Percentiles rank a stretch among this genome's conserved stretches.
Conservation (phyloP, 2,113 vertebrate genomes). For the Podilymbus podiceps region DNA sequence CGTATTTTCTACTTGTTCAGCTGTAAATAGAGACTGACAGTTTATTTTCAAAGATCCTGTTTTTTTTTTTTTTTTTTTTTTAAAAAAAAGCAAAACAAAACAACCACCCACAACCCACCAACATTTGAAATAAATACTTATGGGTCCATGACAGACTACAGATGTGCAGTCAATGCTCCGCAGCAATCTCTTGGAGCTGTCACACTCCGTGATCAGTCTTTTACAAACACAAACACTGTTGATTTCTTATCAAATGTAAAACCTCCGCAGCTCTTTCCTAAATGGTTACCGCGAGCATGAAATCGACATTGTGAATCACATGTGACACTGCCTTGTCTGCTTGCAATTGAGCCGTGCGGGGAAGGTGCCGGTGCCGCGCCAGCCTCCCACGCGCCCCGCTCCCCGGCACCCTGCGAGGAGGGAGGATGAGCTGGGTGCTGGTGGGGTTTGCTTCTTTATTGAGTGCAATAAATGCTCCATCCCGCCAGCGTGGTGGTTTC, state of each 20-base stretch:
- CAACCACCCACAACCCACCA: not conserved
- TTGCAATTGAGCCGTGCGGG: slow-evolving; percentile 95
- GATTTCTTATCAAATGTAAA: slow-evolving; percentile 99
- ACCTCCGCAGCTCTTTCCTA: slow-evolving; percentile 88
- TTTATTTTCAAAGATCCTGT: slow-evolving; percentile 76
- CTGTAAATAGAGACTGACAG: slow-evolving; percentile 86
- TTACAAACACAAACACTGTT: slow-evolving; percentile 88
- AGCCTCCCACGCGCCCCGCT: not conserved
- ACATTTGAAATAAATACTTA: slow-evolving; percentile 94
- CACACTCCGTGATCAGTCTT: slow-evolving; percentile 91
- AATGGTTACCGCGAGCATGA: slow-evolving; percentile 93
- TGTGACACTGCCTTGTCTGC: slow-evolving; percentile 91
- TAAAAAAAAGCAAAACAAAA: not conserved
- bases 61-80: too few species aligned
- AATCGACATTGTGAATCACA: slow-evolving; percentile 98
- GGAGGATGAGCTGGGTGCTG: not conserved
- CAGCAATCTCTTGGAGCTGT: slow-evolving; percentile 91
- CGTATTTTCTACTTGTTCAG: slow-evolving; percentile 74
- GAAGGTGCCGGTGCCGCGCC: slow-evolving; percentile 7
- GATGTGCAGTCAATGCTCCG: slow-evolving; percentile 78
- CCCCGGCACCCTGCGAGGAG: not conserved
- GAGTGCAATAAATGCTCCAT: not conserved
- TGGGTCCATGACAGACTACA: slow-evolving; percentile 87
- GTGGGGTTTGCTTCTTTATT: not conserved
- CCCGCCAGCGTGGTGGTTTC: not conserved